Conservation (phyloP, 2,797 vertebrate genomes). For the Aerospiza tachiro region DNA sequence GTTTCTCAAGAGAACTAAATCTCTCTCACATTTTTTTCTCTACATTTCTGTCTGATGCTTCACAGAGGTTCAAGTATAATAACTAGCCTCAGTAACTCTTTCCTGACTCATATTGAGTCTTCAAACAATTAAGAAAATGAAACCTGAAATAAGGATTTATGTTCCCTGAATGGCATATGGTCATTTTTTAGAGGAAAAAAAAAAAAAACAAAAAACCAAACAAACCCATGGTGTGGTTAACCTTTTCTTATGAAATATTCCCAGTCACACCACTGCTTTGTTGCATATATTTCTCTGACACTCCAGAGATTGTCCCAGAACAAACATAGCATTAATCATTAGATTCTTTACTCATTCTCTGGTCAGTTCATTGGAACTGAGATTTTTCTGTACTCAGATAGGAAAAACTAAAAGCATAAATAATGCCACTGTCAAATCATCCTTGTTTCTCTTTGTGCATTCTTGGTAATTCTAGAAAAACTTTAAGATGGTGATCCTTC, state of each 20-base stretch:
- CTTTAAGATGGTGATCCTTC: neutral
- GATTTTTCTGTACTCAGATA: neutral
- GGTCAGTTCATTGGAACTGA: neutral
- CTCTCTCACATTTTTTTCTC: neutral
- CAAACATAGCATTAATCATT: neutral
- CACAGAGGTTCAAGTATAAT: neutral
- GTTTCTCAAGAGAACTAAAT: neutral
- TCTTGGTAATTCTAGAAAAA: neutral
- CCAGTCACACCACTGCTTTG: neutral
- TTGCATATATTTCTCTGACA: neutral
- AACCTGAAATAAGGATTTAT: neutral
- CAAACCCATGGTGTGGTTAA: neutral
- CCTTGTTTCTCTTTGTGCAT: neutral
- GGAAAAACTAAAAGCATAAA: neutral
- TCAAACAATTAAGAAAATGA: neutral
- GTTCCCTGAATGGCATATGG: neutral
- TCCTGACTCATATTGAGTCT: neutral
- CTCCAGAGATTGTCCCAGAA: neutral
- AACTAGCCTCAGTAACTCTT: neutral
- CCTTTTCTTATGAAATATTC: neutral
- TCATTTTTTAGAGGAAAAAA: neutral
- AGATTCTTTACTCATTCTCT: neutral
- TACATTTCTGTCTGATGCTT: neutral
- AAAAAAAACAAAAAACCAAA: neutral
- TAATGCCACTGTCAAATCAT: neutral